Evolutionary conservation across 1,140 invertebrate species (phyloP).

Genomic region (Ganaspis sp.): DNA sequence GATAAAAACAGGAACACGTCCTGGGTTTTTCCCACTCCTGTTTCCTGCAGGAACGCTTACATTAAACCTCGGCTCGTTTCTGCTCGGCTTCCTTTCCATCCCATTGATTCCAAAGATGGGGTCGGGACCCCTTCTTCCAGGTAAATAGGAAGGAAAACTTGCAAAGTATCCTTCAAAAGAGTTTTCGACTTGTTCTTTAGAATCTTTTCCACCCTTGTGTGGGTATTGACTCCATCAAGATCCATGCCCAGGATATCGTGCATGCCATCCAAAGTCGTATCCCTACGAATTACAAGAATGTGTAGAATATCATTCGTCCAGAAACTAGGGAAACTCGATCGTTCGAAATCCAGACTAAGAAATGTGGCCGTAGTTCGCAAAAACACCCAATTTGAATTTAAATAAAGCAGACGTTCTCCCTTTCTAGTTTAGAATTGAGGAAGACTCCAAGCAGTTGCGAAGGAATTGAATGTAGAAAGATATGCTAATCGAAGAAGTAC

Average conservation of each 20-base stretch:
- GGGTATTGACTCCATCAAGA: conserved; percentile 41
- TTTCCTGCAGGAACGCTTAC: conserved; percentile 42
- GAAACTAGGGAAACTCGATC: conserved; percentile 57
- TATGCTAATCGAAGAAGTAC: conserved; percentile 19
- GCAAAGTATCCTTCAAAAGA: conserved; percentile 68
- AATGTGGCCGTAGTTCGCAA: conserved; percentile 17
- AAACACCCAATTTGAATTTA: conserved; percentile 5
- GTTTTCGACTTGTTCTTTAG: conserved; percentile 50
- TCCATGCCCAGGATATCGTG: conserved; percentile 40
- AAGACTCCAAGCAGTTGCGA: neutral
- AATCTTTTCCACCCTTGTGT: conserved; percentile 39
- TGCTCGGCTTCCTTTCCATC: conserved; percentile 67
- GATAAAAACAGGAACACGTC: conserved; percentile 51
- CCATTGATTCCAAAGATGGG: conserved; percentile 64
- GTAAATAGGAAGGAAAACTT: conserved; percentile 70
- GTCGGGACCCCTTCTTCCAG: conserved; percentile 55
- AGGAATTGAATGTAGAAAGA: neutral
- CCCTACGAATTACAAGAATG: conserved; percentile 60
- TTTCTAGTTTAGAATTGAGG: conserved; percentile 15
- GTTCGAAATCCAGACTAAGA: conserved; percentile 38
- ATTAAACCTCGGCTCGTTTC: conserved; percentile 60
- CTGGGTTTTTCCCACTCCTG: conserved; percentile 37
- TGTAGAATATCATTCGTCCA: conserved; percentile 51
- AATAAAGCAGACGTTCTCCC: conserved; percentile 21
- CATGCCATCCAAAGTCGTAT: conserved; percentile 57